Evolutionary conservation across 2,888 invertebrate genomes (phyloP), one percentile per base, ranked within the genome.

Genomic region (Erebia aethiops): DNA sequence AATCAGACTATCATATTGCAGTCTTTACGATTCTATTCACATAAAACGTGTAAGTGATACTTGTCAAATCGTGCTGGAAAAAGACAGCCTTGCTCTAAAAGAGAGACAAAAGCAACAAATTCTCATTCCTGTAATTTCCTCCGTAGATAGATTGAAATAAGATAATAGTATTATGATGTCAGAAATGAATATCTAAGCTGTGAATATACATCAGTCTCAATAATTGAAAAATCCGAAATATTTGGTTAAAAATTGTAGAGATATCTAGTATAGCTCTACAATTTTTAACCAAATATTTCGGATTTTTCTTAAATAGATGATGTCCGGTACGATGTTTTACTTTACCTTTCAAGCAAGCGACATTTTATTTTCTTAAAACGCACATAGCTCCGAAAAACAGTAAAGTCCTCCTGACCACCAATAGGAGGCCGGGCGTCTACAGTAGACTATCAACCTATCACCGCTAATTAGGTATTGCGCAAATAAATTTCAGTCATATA

Each of bases 21-120:
- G 74, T 79, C 71, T 77, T 81, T 71, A 69, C 70, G 69, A 68
- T 71, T 60, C 64, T 70, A 69, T 73, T 76, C 76, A 77, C 75
- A 75, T 76, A 75, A 16, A 66, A 76, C 75, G 60, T 78, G 86
- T 80, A 85, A 84, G 74, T 74, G 84, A 84, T 82, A 84, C 81
- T 79, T 80, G 77, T 85, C 81, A 84, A 81, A 83, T 81, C 77
- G 73, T 77, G 74, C 49, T 13, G 35, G 51, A 67, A 18, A 21
- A 49, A 21, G 69, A 71, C 58, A 63, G 69, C 67, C 54, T 14
- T 18, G 16, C 43, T 61, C 62, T 26, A 66, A 60, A 35, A 61
- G 57, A 46, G 69, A 66, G 72, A 72, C 11, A 16, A 18, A 43
- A 61, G 5, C 43, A 61, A 43, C 43, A 18, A 21, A 11, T 43